These are phyloP conservation scores for Anodontia alba DNA, from an alignment of 2,888 invertebrate genomes.

Conservation along the genomic window DNA sequence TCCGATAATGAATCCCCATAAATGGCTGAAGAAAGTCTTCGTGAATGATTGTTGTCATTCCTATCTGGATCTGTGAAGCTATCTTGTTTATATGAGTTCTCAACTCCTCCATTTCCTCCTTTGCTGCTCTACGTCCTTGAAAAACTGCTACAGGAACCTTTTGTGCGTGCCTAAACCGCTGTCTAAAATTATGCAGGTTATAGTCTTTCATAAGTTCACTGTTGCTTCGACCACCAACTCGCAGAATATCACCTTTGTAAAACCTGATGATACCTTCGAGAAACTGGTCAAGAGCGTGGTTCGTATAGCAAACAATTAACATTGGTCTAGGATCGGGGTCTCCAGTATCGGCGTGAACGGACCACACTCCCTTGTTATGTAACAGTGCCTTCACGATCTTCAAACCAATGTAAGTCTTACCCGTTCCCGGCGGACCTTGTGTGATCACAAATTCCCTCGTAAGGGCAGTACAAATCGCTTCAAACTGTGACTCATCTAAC, in stretches of 20 bases:
- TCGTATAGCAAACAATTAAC: constrained; percentile 84
- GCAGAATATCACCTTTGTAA: constrained; percentile 71
- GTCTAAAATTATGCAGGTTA: constrained; percentile 54
- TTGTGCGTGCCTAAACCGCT: constrained; percentile 43
- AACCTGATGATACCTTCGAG: constrained; percentile 81
- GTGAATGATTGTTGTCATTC: constrained; percentile 70
- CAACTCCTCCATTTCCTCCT: constrained; percentile 60
- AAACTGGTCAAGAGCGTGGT: constrained; percentile 85
- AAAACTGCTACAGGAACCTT: constrained; percentile 50
- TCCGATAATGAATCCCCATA: constrained; percentile 38
- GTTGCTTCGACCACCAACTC: constrained; percentile 81
- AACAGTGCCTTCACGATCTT: constrained; percentile 89
- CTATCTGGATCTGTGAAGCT: constrained; percentile 62
- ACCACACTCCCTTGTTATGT: constrained; percentile 86
- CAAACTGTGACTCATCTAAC: constrained; percentile 79
- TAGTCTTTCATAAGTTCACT: constrained; percentile 70
- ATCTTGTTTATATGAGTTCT: constrained; percentile 62
- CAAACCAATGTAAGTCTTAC: constrained; percentile 92
- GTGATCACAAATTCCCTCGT: constrained; percentile 82
- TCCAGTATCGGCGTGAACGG: constrained; percentile 51
- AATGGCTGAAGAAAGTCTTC: constrained; percentile 64
- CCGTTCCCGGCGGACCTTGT: constrained; percentile 93
- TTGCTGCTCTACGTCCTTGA: constrained; percentile 47
- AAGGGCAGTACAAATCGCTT: constrained; percentile 78
- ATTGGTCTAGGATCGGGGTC: constrained; percentile 77